These are phyloP conservation scores for Sphaerophoria taeniata DNA, from an alignment of 2,888 invertebrate genomes.

Conservation along the genomic window DNA sequence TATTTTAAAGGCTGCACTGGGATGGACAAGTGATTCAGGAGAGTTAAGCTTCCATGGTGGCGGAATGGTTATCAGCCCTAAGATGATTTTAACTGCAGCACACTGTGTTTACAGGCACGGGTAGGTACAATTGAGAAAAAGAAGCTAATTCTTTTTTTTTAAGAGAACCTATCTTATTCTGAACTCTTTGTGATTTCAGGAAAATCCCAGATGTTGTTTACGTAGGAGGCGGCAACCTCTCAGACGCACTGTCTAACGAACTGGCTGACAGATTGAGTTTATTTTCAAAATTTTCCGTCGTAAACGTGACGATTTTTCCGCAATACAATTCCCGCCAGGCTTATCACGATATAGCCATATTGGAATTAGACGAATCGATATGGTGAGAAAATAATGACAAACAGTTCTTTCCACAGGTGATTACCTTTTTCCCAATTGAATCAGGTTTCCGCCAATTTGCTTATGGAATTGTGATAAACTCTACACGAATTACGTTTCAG, in stretches of 20 bases:
- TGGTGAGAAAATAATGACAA: not conserved
- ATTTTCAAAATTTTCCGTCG: not conserved
- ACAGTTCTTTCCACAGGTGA: not conserved
- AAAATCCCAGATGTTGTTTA: slow-evolving; percentile 24
- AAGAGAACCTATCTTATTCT: not conserved
- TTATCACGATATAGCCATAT: slow-evolving; percentile 57
- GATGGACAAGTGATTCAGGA: slow-evolving; percentile 12
- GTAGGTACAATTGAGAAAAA: not conserved
- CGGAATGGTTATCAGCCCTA: slow-evolving; percentile 33
- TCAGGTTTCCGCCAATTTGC: slow-evolving; percentile 1
- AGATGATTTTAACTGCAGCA: slow-evolving; percentile 35
- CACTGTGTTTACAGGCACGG: slow-evolving; percentile 32
- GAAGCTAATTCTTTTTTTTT: not conserved
- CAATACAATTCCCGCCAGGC: slow-evolving; percentile 27
- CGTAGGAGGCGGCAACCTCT: slow-evolving; percentile 29
- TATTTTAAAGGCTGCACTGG: slow-evolving; percentile 17
- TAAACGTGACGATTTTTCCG: slow-evolving; percentile 19
- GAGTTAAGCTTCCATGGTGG: slow-evolving; percentile 7
- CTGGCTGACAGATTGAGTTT: too few relatives aligned
- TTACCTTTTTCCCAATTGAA: not conserved
- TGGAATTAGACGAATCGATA: slow-evolving; percentile 2
- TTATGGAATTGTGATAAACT: slow-evolving; percentile 15
- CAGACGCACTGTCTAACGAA: too few relatives aligned
- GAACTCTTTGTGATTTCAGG: slow-evolving; percentile 7
- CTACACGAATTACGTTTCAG: not conserved